These are phyloP conservation scores for Melieria crassipennis DNA, from an alignment of 2,888 invertebrate species.

Conservation along the genomic window DNA sequence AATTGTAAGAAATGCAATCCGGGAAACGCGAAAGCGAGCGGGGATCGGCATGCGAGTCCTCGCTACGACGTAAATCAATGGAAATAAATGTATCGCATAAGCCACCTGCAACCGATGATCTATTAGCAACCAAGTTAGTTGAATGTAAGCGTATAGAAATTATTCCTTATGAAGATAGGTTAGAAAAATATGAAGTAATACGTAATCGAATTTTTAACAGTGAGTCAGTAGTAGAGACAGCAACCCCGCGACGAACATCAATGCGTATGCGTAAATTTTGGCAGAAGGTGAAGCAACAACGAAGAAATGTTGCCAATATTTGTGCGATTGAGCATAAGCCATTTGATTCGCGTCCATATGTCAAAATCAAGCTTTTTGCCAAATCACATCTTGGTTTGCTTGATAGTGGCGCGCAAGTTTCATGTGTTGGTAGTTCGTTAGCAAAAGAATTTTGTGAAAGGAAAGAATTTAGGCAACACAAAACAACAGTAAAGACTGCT, in stretches of 20 bases:
- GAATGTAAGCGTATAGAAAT: slow-evolving; percentile 3
- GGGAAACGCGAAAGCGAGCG: slow-evolving; percentile 24
- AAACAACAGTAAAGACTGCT: slow-evolving; percentile 16
- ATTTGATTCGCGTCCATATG: slow-evolving; percentile 33
- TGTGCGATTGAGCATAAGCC: slow-evolving; percentile 5
- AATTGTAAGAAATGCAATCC: slow-evolving; percentile 22
- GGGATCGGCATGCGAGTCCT: neutral
- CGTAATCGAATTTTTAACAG: slow-evolving; percentile 25
- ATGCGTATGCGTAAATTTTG: slow-evolving; percentile 20
- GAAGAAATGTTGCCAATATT: slow-evolving; percentile 6
- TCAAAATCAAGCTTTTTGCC: slow-evolving; percentile 25
- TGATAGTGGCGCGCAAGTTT: slow-evolving; percentile 32
- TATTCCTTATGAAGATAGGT: slow-evolving; percentile 18
- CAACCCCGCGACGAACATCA: neutral
- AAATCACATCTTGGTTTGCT: slow-evolving; percentile 26
- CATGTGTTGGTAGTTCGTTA: slow-evolving; percentile 24
- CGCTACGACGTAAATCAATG: slow-evolving; percentile 1
- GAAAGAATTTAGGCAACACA: neutral
- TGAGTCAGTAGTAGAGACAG: neutral
- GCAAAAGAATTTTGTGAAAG: neutral
- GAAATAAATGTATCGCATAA: neutral
- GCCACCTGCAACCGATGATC: too few species aligned
- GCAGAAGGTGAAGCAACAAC: slow-evolving; percentile 14
- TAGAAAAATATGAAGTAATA: slow-evolving; percentile 18
- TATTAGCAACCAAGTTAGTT: too few species aligned